Evolutionary conservation across 2,888 invertebrate species (phyloP).

Genomic region (Cosmorhoe ocellata): DNA sequence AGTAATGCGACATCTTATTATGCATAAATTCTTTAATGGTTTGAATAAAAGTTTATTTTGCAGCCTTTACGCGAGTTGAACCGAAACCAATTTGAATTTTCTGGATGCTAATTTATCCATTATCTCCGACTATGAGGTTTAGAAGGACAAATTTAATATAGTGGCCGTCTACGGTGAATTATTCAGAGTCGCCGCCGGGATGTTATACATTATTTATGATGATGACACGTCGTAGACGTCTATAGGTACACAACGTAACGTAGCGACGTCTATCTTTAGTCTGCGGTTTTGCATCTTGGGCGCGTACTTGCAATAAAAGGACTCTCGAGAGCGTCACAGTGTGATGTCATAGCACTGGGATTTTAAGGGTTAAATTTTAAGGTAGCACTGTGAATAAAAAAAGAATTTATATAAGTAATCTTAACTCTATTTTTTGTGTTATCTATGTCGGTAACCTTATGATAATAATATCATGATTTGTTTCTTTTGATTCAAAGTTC

Average conservation of each 20-base stretch:
- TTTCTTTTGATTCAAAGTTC: no score
- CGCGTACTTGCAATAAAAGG: conserved; percentile 67
- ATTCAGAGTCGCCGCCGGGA: conserved; percentile 66
- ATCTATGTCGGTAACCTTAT: no score
- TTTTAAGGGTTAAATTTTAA: conserved; percentile 7
- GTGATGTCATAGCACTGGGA: conserved; percentile 20
- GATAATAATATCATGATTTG: no score
- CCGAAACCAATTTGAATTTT: conserved; percentile 38
- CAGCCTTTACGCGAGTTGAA: no score
- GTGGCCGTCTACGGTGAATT: conserved; percentile 74
- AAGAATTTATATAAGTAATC: no score
- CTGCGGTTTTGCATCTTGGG: conserved; percentile 75
- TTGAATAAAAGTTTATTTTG: no score
- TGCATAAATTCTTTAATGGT: no score
- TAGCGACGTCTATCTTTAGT: conserved; percentile 59
- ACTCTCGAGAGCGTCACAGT: conserved; percentile 28
- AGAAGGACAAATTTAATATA: conserved; percentile 79
- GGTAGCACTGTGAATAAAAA: not conserved
- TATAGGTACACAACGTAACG: conserved; percentile 53
- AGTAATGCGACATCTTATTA: no score
- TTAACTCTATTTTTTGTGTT: not conserved
- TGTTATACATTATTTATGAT: conserved; percentile 79
- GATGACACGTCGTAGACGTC: conserved; percentile 66
- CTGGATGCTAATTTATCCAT: conserved; percentile 53
- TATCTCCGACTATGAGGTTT: conserved; percentile 55